Evolutionary conservation across 2,797 vertebrate species (phyloP).

Genomic region (Furcifer pardalis): DNA sequence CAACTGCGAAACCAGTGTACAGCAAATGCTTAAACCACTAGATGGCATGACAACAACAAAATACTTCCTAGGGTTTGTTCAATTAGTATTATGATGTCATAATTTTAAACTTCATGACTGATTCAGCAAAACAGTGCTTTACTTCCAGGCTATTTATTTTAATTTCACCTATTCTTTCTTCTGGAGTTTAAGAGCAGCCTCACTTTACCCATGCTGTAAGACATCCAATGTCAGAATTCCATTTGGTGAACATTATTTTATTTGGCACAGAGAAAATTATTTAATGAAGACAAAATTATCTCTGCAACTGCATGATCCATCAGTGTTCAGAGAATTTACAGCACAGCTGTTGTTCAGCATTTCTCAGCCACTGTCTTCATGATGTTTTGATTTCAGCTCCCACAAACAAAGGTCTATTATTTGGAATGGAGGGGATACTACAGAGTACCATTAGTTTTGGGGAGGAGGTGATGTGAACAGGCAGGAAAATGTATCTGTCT

Average conservation of each 20-base stretch:
- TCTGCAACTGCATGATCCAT: not conserved
- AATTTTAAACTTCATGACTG: not conserved
- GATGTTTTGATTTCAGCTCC: too few relatives aligned
- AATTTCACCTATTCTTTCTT: not conserved
- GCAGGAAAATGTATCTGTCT: too few relatives aligned
- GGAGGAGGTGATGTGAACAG: too few relatives aligned
- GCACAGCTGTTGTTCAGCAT: not conserved
- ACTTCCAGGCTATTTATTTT: not conserved
- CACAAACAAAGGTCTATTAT: too few relatives aligned
- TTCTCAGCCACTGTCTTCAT: too few relatives aligned
- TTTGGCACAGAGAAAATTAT: not conserved
- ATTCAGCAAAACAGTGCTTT: not conserved
- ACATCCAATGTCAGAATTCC: not conserved
- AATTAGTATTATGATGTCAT: not conserved
- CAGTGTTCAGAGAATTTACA: not conserved
- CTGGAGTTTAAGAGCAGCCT: not conserved
- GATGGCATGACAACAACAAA: conserved; percentile 7
- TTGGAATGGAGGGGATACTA: too few relatives aligned
- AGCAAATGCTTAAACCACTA: conserved; percentile 13
- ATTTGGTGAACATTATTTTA: not conserved
- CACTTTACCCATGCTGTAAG: not conserved
- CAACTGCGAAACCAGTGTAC: not conserved
- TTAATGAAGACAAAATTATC: not conserved
- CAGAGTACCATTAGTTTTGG: too few relatives aligned
- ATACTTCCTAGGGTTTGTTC: not conserved